Conservation (phyloP, 2,888 invertebrate species). For the Lobophora halterata region DNA sequence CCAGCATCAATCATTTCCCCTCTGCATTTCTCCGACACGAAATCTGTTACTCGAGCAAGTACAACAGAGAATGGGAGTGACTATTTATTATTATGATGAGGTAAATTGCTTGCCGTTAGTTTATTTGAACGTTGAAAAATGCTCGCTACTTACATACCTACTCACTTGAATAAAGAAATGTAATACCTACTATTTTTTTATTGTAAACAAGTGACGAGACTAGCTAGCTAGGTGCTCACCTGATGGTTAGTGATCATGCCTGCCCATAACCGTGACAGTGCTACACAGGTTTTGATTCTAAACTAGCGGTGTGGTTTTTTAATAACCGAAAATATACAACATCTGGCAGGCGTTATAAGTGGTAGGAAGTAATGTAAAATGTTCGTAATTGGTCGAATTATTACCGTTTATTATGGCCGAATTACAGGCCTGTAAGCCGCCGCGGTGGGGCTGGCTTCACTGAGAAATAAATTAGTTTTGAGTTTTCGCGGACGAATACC, state of each 20-base stretch:
- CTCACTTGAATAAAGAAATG: conserved; percentile 5
- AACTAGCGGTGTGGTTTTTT: no score
- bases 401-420: conserved; percentile 16
- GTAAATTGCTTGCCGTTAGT: conserved; percentile 29
- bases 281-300: no score
- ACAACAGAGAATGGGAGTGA: conserved; percentile 12
- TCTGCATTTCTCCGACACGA: conserved; percentile 20
- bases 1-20: conserved; percentile 16
- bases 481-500: conserved; percentile 11
- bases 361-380: no score
- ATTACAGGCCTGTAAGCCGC: conserved; percentile 7
- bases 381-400: conserved; percentile 17
- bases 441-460: conserved; percentile 2
- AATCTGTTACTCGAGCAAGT: conserved; percentile 22
- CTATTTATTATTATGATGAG: conserved; percentile 29
- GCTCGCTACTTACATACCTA: conserved; percentile 8
- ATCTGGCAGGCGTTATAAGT: no score
- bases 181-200: neutral
- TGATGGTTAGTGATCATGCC: no score
- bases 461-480: conserved; percentile 18
- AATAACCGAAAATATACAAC: no score
- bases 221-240: no score
- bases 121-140: conserved; percentile 26
- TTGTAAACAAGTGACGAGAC: no score
- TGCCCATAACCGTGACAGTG: no score